Evolutionary conservation across 2,113 vertebrate genomes (phyloP).

Genomic region (Heptranchias perlo): DNA sequence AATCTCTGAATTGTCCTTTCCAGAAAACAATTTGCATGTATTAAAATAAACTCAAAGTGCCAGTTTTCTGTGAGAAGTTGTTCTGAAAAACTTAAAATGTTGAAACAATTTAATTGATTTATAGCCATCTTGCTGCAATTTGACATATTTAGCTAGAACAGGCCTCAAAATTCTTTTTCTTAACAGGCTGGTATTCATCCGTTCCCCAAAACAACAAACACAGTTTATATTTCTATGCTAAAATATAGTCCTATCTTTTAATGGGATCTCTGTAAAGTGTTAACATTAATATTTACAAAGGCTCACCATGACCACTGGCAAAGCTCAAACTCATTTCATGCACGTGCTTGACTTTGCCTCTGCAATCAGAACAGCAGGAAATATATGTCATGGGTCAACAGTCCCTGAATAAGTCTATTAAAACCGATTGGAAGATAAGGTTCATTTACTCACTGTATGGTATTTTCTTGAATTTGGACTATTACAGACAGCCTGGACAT

Average conservation of each 20-base stretch:
- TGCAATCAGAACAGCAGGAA: constrained; percentile 40
- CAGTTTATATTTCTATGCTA: background rate
- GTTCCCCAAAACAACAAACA: background rate
- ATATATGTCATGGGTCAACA: constrained; percentile 3
- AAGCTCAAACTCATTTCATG: background rate
- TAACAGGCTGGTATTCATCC: background rate
- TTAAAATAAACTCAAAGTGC: background rate
- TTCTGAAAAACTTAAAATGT: background rate
- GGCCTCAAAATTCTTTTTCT: background rate
- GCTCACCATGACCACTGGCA: background rate
- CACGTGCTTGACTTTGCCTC: constrained; percentile 27
- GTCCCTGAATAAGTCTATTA: constrained; percentile 55
- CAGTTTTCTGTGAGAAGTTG: background rate
- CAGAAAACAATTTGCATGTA: background rate
- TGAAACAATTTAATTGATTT: background rate
- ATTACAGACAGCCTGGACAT: constrained; percentile 38
- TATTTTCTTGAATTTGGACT: constrained; percentile 44
- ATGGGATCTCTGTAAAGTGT: background rate
- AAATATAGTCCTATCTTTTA: background rate
- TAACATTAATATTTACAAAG: background rate
- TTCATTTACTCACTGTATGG: constrained; percentile 48
- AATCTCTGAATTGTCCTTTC: background rate
- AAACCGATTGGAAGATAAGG: constrained; percentile 47
- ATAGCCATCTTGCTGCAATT: background rate
- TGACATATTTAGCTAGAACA: background rate